phyloP scores from a whole-genome alignment of 2,888 invertebrate species.

The Venusia cambrica region DNA sequence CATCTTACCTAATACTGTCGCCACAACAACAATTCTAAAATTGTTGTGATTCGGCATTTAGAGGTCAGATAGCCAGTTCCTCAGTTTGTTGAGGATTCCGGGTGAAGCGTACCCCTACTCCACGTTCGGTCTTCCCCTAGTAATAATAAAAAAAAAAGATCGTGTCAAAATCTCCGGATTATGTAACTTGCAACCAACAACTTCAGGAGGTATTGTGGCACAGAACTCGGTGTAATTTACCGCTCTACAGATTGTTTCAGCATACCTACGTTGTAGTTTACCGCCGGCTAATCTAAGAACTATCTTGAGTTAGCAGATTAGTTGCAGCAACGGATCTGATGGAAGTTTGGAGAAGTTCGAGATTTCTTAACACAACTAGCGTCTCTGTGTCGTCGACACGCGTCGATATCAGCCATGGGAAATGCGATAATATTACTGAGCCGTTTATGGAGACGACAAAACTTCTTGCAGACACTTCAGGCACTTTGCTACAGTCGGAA shows the following conservation, averaged over 20 bases:
- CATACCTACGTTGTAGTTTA: constrained; percentile 7
- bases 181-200: not conserved
- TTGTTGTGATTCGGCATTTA: too few relatives aligned
- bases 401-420: constrained; percentile 15
- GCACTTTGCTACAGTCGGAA: too few relatives aligned
- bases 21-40: too few relatives aligned
- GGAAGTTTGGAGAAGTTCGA: constrained; percentile 18
- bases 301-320: constrained; percentile 16
- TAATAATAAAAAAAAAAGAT: too few relatives aligned
- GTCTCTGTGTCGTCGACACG: constrained; percentile 23
- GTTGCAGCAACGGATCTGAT: constrained; percentile 12
- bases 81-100: too few relatives aligned
- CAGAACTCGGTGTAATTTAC: constrained; percentile 2
- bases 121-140: too few relatives aligned
- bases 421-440: not conserved
- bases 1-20: too few relatives aligned
- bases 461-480: too few relatives aligned
- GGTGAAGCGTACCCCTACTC: too few relatives aligned
- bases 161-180: too few relatives aligned
- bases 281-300: constrained; percentile 11
- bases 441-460: not conserved
- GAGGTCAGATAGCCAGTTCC: too few relatives aligned
- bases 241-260: constrained; percentile 6
- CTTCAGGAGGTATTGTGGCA: not conserved
- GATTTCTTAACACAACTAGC: constrained; percentile 18